Evolutionary conservation across 2,888 invertebrate genomes (phyloP).

Genomic region (Meliscaeva auricollis): DNA sequence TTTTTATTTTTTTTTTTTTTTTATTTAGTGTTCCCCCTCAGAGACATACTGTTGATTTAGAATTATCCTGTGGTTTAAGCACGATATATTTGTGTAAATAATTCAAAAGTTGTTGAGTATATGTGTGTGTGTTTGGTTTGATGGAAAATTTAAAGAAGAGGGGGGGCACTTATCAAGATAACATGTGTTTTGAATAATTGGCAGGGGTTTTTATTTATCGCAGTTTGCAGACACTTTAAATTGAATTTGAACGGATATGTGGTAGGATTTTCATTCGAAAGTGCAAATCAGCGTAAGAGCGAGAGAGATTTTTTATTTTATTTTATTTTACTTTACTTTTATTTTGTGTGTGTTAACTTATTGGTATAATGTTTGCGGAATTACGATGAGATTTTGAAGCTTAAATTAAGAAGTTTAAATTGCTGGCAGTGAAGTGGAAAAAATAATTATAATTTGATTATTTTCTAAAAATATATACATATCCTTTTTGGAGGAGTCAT

Average conservation of each 20-base stretch:
- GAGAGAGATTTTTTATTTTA: neutral
- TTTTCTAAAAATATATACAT: neutral
- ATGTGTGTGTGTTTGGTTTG: neutral
- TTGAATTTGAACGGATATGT: conserved; percentile 33
- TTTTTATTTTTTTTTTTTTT: conserved; percentile 19
- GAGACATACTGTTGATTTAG: conserved; percentile 7
- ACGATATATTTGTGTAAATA: conserved; percentile 51
- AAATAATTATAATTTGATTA: conserved; percentile 4
- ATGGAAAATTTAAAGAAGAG: neutral
- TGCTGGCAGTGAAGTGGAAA: conserved; percentile 20
- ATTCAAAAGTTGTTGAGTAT: conserved; percentile 39
- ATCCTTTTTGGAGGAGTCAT: neutral
- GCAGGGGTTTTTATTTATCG: conserved; percentile 40
- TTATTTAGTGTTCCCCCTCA: neutral
- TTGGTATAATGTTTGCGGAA: neutral
- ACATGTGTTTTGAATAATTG: conserved; percentile 55
- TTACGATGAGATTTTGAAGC: neutral
- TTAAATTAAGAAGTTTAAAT: conserved; percentile 19
- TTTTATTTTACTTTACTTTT: neutral
- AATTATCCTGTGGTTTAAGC: conserved; percentile 17
- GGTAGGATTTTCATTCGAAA: conserved; percentile 11
- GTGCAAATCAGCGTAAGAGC: conserved; percentile 28
- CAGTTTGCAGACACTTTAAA: conserved; percentile 53
- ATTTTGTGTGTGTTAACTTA: neutral
- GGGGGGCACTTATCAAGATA: conserved; percentile 35